phyloP scores from a whole-genome alignment of 2,797 vertebrate genomes.

The Halcyon smyrnensis region DNA sequence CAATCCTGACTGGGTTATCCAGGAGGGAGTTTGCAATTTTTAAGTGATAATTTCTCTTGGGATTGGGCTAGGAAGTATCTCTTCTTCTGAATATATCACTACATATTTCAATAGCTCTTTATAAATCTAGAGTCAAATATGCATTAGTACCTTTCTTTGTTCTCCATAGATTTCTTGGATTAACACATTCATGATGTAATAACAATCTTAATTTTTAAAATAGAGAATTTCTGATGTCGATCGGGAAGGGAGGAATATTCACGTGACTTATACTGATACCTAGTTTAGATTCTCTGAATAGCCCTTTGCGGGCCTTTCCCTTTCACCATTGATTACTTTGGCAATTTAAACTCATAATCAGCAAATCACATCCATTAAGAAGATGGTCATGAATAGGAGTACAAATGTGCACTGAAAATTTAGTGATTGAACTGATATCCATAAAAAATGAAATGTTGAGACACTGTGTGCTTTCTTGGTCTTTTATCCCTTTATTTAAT shows the following conservation, averaged over 20 bases:
- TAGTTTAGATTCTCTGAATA: not conserved
- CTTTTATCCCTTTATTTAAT: not conserved
- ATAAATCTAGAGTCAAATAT: not conserved
- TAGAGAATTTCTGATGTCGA: not conserved
- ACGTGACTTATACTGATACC: not conserved
- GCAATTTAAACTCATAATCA: not conserved
- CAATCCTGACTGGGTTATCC: not conserved
- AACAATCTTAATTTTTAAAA: not conserved
- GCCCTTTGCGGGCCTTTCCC: not conserved
- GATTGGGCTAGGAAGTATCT: not conserved
- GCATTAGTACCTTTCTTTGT: not conserved
- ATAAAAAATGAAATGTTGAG: not conserved
- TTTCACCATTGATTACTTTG: not conserved
- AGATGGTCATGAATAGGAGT: not conserved
- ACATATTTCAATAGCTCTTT: not conserved
- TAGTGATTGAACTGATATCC: not conserved
- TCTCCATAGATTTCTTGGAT: not conserved
- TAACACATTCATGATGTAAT: not conserved
- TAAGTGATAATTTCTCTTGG: not conserved
- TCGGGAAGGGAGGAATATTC: not conserved
- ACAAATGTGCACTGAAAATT: not conserved
- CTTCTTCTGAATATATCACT: not conserved
- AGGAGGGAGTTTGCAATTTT: slow-evolving; percentile 8
- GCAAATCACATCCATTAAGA: not conserved
- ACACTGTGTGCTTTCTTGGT: rapidly evolving